Evolutionary conservation across 1,140 invertebrate genomes (phyloP), one percentile per base, ranked within the genome.

Genomic region (Hirudo medicinalis): DNA sequence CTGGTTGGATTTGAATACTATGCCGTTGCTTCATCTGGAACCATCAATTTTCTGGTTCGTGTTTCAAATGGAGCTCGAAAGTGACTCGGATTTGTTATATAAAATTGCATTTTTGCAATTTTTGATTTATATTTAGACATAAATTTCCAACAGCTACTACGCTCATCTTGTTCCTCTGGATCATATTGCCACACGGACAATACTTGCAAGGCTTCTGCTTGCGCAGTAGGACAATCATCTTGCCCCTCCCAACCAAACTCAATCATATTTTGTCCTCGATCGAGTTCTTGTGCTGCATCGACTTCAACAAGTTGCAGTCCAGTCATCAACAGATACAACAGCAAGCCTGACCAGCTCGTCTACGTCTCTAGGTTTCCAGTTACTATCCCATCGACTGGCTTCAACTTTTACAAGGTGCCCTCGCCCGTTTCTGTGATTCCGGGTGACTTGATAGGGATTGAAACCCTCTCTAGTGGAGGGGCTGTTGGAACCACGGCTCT

Each of bases 31-130:
- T 40, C 20, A 3, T 13, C 40, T 15, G 71, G 57, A 66, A 27
- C 27, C 15, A n/a, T 72, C 43, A 53, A 66, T 22, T 72, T 72
- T 43, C 57, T 72, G 71, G 71, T 72, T 22, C 36, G 55, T 70
- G 9, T 32, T 20, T 11, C 2, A 15, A 17, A 63, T 1, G 9
- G 57, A 63, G 17, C 22, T 13, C 22, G 4, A 63, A 63, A 27
- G 22, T 27, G 27, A 25, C 0, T 25, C 55, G 2, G 25, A 57
- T 63, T 13, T 32, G 29, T n/a, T 27, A 32, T 0, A 25, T 63
- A 13, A 25, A 63, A 25, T 25, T 25, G 11, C 1, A 27, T 63
- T 11, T 27, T 63, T 15, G 11, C 0, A 27, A 32, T 6, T 25
- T 25, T 5, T 13, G 19, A n/a, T 27, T 63, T 17, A 32, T 27